These are phyloP conservation scores for Ia io DNA, from an alignment of 2,113 vertebrate species.

Conservation along the genomic window DNA sequence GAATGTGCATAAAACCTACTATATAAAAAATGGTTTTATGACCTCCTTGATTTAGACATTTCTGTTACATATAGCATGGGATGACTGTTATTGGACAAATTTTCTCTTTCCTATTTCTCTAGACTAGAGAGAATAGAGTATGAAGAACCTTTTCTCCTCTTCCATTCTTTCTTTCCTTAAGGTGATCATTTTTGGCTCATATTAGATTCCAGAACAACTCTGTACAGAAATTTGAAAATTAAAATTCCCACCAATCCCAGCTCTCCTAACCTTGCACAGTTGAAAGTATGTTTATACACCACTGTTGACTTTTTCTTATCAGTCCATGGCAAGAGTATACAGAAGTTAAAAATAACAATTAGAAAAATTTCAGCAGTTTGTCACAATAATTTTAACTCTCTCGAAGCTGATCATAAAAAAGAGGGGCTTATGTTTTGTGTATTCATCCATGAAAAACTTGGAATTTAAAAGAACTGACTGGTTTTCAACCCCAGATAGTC, in stretches of 20 bases:
- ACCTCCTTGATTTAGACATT: not conserved
- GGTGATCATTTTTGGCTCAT: not conserved
- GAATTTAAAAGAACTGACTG: slow-evolving; percentile 13
- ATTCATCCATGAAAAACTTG: not conserved
- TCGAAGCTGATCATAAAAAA: not conserved
- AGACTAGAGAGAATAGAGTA: not conserved
- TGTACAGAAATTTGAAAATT: not conserved
- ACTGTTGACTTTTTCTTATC: not conserved
- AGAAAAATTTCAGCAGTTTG: not conserved
- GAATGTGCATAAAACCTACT: not conserved
- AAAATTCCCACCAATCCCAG: not conserved
- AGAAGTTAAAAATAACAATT: not conserved
- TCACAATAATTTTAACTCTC: slow-evolving; percentile 18
- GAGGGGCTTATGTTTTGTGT: not conserved
- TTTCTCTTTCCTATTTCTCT: not conserved
- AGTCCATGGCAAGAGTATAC: not conserved
- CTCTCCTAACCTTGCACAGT: not conserved
- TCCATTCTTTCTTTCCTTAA: not conserved
- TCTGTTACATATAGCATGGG: not conserved
- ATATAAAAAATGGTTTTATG: not conserved
- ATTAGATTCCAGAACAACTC: not conserved
- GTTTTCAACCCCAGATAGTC: not conserved
- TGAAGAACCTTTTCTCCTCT: not conserved
- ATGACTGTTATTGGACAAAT: not conserved
- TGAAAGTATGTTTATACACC: not conserved